Conservation (phyloP, 2,113 vertebrate species). For the Seriola aureovittata region DNA sequence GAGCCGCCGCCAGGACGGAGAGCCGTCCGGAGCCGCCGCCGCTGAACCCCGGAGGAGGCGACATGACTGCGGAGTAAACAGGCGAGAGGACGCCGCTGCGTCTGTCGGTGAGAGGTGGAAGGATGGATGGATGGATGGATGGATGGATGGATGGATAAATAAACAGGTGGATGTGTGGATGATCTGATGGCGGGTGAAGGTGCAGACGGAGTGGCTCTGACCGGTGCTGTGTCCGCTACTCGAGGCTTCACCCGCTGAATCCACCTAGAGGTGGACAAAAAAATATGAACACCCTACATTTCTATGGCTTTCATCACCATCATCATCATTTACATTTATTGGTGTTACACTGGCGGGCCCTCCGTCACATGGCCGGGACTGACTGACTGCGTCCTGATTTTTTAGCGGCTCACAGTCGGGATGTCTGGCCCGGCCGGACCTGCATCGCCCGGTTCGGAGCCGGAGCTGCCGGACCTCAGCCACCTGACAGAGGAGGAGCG, state of each 20-base stretch:
- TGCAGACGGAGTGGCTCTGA: slow-evolving; percentile 19
- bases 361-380: background rate
- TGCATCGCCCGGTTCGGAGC: slow-evolving; percentile 69
- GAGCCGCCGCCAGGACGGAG: slow-evolving; percentile 37
- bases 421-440: slow-evolving; percentile 93
- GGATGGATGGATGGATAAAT: background rate
- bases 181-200: slow-evolving; percentile 27
- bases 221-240: slow-evolving; percentile 9
- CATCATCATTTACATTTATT: background rate
- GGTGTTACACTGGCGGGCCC: background rate
- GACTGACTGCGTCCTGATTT: slow-evolving; percentile 34
- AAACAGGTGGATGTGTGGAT: slow-evolving; percentile 12
- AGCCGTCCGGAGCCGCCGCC: slow-evolving; percentile 46
- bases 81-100: slow-evolving; percentile 58
- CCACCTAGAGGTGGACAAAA: slow-evolving; percentile 30
- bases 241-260: slow-evolving; percentile 23
- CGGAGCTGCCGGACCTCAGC: slow-evolving; percentile 94
- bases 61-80: slow-evolving; percentile 69
- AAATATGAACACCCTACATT: slow-evolving; percentile 1
- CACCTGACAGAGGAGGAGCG: slow-evolving; percentile 96
- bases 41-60: slow-evolving; percentile 61
- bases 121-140: slow-evolving; percentile 33
- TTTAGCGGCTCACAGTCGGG: slow-evolving; percentile 71
- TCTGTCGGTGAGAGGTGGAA: slow-evolving; percentile 32
- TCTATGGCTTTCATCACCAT: slow-evolving; percentile 30